Evolutionary conservation across 2,888 invertebrate genomes (phyloP).

Genomic region (Melinaea menophilus): DNA sequence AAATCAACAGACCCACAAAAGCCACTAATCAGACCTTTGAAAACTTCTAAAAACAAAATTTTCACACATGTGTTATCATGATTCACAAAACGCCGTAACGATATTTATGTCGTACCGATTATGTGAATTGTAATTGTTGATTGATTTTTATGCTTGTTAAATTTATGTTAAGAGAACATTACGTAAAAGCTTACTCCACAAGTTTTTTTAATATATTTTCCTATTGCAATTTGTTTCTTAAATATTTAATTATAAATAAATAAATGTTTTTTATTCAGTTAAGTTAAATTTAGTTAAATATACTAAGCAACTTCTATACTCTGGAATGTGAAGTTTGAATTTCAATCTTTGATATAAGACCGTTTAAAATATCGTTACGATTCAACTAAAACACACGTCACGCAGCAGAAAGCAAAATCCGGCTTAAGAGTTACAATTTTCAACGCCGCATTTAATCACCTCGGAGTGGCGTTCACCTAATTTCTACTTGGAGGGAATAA

Average conservation of each 20-base stretch:
- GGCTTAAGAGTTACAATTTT: conserved; percentile 40
- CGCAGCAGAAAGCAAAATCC: conserved; percentile 30
- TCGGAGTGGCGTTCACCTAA: conserved; percentile 42
- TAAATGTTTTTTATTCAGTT: too few species aligned
- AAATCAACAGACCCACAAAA: conserved; percentile 32
- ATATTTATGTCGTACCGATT: conserved; percentile 9
- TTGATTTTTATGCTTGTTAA: too few species aligned
- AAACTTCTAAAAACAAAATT: conserved; percentile 30
- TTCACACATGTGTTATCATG: conserved; percentile 6
- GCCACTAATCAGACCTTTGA: conserved; percentile 29
- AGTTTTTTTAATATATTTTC: too few species aligned
- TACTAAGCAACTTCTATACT: too few species aligned
- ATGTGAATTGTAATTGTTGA: neutral
- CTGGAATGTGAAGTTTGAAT: too few species aligned
- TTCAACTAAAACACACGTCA: conserved; percentile 17
- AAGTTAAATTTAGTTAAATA: too few species aligned
- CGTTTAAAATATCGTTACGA: conserved; percentile 15
- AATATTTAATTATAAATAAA: too few species aligned
- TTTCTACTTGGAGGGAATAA: conserved; percentile 40
- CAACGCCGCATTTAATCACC: conserved; percentile 42
- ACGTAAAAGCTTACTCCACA: too few species aligned
- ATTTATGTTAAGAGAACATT: too few species aligned
- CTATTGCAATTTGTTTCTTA: too few species aligned
- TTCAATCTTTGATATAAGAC: neutral
- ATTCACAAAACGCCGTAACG: conserved; percentile 17